Evolutionary conservation across 1,140 invertebrate species (phyloP), one percentile per base, ranked within the genome.

Genomic region (Calephelis nemesis): DNA sequence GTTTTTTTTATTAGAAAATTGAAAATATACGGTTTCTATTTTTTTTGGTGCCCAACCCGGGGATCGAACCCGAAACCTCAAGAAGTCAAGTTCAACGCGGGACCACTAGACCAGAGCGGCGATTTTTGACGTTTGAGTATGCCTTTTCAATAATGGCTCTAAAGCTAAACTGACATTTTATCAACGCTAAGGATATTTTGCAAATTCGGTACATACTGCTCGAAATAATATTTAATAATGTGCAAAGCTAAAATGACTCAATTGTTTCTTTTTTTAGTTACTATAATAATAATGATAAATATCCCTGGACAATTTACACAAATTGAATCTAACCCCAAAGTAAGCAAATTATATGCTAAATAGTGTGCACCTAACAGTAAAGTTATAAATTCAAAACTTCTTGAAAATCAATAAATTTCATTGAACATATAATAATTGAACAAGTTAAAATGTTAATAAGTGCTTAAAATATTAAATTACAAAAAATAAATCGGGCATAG

Each of bases 111-210:
- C 30, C 30, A 30, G 1, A 30, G 2, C 1, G 30, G 4, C 4
- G 30, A 30, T 40, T 63, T 9, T 63, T 63, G 11, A 63, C 47
- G 45, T 63, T 63, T 15, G 4, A 19, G 45, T 63, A 63, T 6
- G 15, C 62, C 40, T 9, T 63, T 47, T 63, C 62, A 47, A 63
- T 63, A 40, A 49, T 4, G 48, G 48, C 11, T 11, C 12, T 49
- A n/a, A 11, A 49, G 7, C 48, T n/a, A 49, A 49, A n/a, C 7
- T 49, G 48, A n/a, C 48, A 7, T 49, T 49, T 49, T 7, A 49
- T 49, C 13, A 49, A 49, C 12, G 15, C 15, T 19, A 19, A 19
- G 15, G 15, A 19, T 1, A 19, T 19, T 19, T 19, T 19, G 15
- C 15, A n/a, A 48, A 12, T 4, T 4, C 7, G 47, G 12, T 49